Evolutionary conservation across 2,888 invertebrate genomes (phyloP), one percentile per base, ranked within the genome.

Genomic region (Noctua pronuba): DNA sequence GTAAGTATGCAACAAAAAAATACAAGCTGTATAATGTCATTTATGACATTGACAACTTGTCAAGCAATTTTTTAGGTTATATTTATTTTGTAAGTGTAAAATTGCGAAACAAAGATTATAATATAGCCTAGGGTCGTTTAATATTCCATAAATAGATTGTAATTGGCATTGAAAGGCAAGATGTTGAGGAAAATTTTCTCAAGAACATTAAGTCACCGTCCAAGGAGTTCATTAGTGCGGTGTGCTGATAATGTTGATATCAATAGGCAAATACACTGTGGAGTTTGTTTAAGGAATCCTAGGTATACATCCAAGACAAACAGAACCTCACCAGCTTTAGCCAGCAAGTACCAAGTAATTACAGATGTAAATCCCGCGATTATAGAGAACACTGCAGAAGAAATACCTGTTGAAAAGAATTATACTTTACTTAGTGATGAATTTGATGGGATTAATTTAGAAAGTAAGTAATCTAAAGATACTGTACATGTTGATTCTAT

Each of bases 311-410:
- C 93, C 66, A 95, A 95, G 86, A 78, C 93, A 92, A 94, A 94
- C 87, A 93, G 81, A 77, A 90, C 96, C 65, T 93, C 97, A 28
- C 95, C 96, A 65, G 97, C 96, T 55, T 94, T 97, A 83, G 92
- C 96, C 75, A 94, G 94, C 87, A 98, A 98, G 95, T 98, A 98
- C 91, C 97, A 98, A 95, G 93, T 97, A 83, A 98, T 98, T 92
- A 97, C 97, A 35, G 98, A 98, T 89, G 97, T 97, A 86, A 98
- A 98, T 92, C 95, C 98, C 0, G 94, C 97, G 24, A 94, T 98
- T 82, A 98, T 98, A 88, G 97, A 98, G 85, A 98, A 98, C 92
- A 97, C 98, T 35, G 97, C 97, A 73, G 98, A 98, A 88, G 98
- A 98, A 93, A 94, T 95, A 64, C 87, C 93, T 69, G 87, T 92